Conservation (phyloP, 1,140 invertebrate genomes). For the Drosophila subobscura region DNA sequence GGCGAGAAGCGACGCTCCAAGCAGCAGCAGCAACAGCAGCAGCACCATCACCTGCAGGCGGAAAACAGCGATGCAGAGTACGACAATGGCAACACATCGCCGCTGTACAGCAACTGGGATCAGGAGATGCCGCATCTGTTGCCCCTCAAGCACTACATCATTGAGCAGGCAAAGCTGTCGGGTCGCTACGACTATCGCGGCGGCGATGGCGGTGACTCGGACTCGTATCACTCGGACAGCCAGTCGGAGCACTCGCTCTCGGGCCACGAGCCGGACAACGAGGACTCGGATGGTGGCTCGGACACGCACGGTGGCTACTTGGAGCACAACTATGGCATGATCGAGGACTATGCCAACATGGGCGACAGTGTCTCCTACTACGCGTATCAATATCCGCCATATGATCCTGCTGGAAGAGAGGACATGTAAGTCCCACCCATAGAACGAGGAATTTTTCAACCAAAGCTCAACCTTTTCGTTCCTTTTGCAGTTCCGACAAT, state of each 20-base stretch:
- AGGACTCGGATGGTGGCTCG: conserved; percentile 87
- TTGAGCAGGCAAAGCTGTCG: conserved; percentile 92
- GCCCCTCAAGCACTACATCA: conserved; percentile 93
- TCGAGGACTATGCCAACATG: conserved; percentile 82
- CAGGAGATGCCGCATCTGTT: conserved; percentile 89
- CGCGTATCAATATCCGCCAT: conserved; percentile 85
- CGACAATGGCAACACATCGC: conserved; percentile 86
- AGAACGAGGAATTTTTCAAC: not conserved
- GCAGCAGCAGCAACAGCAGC: conserved; percentile 52
- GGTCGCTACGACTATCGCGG: conserved; percentile 87
- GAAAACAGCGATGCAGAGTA: conserved; percentile 84
- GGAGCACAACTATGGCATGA: conserved; percentile 85
- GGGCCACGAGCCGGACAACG: conserved; percentile 88
- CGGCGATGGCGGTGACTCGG: conserved; percentile 86
- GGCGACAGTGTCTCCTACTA: conserved; percentile 86
- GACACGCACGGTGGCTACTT: conserved; percentile 87
- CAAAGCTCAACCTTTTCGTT: not conserved
- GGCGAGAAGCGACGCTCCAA: conserved; percentile 75
- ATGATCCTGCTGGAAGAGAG: conserved; percentile 81
- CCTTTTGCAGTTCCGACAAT: conserved; percentile 68
- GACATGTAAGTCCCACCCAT: conserved; percentile 69
- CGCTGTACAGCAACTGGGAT: conserved; percentile 90
- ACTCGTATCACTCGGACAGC: conserved; percentile 87
- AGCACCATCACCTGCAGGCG: conserved; percentile 55
- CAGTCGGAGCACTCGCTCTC: conserved; percentile 85